phyloP scores from a whole-genome alignment of 2,888 invertebrate genomes.

The Agelastica alni region DNA sequence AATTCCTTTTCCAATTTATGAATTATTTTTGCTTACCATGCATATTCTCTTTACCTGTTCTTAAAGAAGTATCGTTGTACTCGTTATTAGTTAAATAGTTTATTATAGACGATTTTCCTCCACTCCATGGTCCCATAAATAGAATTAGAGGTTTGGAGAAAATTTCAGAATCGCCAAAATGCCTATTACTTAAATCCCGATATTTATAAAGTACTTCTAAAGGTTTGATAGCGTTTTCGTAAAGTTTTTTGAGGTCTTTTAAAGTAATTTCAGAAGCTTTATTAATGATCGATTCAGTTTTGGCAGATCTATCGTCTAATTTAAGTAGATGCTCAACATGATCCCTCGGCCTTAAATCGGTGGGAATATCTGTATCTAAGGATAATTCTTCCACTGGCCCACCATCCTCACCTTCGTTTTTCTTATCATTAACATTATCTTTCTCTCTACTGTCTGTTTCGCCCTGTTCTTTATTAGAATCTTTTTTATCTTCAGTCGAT shows the following conservation, averaged over 20 bases:
- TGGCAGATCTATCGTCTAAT: slow-evolving; percentile 75
- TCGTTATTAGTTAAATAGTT: slow-evolving; percentile 90
- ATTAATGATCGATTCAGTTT: slow-evolving; percentile 71
- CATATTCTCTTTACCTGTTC: slow-evolving; percentile 72
- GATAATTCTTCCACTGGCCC: slow-evolving; percentile 60
- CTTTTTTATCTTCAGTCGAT: neutral
- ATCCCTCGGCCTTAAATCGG: slow-evolving; percentile 75
- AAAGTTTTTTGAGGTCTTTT: slow-evolving; percentile 82
- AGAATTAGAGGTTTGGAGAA: slow-evolving; percentile 91
- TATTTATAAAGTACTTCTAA: slow-evolving; percentile 90
- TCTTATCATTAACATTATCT: slow-evolving; percentile 1
- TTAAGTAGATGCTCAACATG: slow-evolving; percentile 81
- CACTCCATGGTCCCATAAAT: slow-evolving; percentile 96
- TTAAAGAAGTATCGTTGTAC: slow-evolving; percentile 78
- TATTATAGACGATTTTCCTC: slow-evolving; percentile 92
- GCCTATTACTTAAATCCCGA: slow-evolving; percentile 87
- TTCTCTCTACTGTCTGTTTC: neutral
- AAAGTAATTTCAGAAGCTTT: slow-evolving; percentile 78
- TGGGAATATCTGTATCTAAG: slow-evolving; percentile 74
- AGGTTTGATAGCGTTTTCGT: slow-evolving; percentile 87
- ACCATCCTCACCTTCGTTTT: slow-evolving; percentile 30
- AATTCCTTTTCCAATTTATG: no score
- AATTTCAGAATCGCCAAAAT: slow-evolving; percentile 92
- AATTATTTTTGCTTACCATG: neutral
- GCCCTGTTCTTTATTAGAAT: slow-evolving; percentile 9